Base-by-base conservation (phyloP, 2,113 vertebrate species). In the Lasiurus cinereus region DNA sequence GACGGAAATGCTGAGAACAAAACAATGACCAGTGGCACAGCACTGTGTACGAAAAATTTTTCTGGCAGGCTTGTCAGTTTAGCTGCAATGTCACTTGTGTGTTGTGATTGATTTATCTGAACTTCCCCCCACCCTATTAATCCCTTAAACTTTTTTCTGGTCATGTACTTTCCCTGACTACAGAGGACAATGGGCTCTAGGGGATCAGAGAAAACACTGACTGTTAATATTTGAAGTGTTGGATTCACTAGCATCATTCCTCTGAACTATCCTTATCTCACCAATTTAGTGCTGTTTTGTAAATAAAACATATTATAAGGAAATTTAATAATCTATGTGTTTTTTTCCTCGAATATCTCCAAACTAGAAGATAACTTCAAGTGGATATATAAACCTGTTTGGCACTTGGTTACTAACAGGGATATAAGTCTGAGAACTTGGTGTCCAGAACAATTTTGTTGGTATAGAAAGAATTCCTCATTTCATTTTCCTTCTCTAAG, bases 281-380 rank as follows among this genome's bases (percentile, higher is more conserved):
- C 12, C 11, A 73, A 29, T 6, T 46, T 24, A 74, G 14, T 88
- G 29, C 8, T 84, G 72, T 43, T 24, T 56, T 31, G 29, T 64
- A 85, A 85, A 54, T 70, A 78, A 95, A 93, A 36, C 10, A 62
- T n/a, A 72, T 36, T 67, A 52, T 46, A 29, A 93, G 43, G 31
- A 4, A 79, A 85, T 6, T 88, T 27, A 89, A 64, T 66, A 31
- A 77, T 4, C 1, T 31, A 59, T 59, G 46, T 48, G 8, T 31
- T 43, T 54, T 56, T 54, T 50, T 56, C 27, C 62, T 88, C 69
- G 9, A 69, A 8, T 82, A 27, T 72, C 24, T 83, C 22, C 48
- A 83, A 73, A 94, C 5, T 46, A 83, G 43, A 92, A 92, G 85
- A 88, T 31, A 36, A 46, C n/a, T 70, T 92, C 46, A 79, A 82